Evolutionary conservation across 2,113 vertebrate species (phyloP).

Genomic region (Elachura formosa): DNA sequence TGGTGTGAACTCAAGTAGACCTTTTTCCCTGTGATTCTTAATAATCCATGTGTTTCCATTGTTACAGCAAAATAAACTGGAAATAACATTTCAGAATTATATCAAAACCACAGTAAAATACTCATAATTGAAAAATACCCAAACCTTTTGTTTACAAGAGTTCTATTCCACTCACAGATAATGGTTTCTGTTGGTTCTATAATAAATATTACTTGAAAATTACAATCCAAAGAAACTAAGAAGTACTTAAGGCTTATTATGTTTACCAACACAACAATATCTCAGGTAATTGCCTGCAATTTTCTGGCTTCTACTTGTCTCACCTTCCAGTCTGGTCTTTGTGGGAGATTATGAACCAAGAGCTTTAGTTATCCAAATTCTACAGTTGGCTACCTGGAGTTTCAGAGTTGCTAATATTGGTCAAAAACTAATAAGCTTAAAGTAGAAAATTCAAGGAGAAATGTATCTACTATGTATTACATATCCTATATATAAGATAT

Average conservation of each 20-base stretch:
- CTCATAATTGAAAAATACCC: neutral
- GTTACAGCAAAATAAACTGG: neutral
- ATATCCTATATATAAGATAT: too few relatives aligned
- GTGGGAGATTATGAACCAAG: neutral
- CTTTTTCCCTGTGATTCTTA: neutral
- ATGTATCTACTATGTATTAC: neutral
- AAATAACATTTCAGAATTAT: neutral
- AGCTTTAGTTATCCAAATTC: neutral
- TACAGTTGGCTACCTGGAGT: neutral
- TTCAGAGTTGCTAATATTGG: neutral
- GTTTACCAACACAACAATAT: neutral
- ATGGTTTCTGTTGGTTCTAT: neutral
- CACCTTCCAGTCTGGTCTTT: neutral
- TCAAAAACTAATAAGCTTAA: neutral
- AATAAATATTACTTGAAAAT: neutral
- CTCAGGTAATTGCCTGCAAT: neutral
- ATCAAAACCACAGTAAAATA: neutral
- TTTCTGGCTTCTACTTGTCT: conserved; percentile 7
- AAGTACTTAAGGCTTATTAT: neutral
- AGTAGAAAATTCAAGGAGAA: neutral
- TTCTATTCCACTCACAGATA: neutral
- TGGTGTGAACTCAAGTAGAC: neutral
- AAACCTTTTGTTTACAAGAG: neutral
- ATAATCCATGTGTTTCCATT: neutral
- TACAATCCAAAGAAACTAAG: neutral